Evolutionary conservation across 2,797 vertebrate species (phyloP), one percentile per base, ranked within the genome.

Genomic region (Acestrorhynchus altus): DNA sequence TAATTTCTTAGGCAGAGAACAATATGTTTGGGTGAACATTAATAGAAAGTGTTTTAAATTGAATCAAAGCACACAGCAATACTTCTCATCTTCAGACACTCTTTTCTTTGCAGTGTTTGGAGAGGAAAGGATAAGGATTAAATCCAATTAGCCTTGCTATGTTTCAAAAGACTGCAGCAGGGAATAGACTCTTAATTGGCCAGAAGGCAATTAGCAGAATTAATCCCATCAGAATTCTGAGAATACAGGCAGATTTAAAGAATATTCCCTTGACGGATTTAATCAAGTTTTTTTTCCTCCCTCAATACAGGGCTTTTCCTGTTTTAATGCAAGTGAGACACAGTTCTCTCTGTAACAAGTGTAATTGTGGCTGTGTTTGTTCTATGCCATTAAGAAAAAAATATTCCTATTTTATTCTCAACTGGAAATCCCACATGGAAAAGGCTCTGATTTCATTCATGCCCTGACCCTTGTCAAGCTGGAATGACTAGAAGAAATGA

Each of bases 201-300:
- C 90, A 90, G 92, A 91, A 93, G 91, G 93, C 92, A 94, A 94
- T 94, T 94, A 94, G 89, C 89, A 87, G 88, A 92, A 94, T 93
- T 93, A 93, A 93, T 94, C 93, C 89, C 87, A 90, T 86, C 89
- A 91, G 92, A 92, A 93, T 91, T 90, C 86, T 60, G 87, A 91
- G 90, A 92, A 92, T 90, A 91, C 88, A 66, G 73, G 89, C 85
- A 87, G 88, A 93, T 91, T 94, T 87, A 89, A 90, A 90, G 89
- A 90, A 88, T 90, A 90, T 91, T 89, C 86, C 83, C 86, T 83
- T 83, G 77, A 78, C 85, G 83, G 85, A 79, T 88, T 78, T 78
- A 66, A 74, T 82, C 60, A 72, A n/a, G 39, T 4, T 10, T 24
- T 67, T 71, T 59, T 59, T 47, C 18, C 66, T 4, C 13, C 10